These are phyloP conservation scores for Sisor rabdophorus DNA, from an alignment of 2,113 vertebrate genomes.

Conservation along the genomic window DNA sequence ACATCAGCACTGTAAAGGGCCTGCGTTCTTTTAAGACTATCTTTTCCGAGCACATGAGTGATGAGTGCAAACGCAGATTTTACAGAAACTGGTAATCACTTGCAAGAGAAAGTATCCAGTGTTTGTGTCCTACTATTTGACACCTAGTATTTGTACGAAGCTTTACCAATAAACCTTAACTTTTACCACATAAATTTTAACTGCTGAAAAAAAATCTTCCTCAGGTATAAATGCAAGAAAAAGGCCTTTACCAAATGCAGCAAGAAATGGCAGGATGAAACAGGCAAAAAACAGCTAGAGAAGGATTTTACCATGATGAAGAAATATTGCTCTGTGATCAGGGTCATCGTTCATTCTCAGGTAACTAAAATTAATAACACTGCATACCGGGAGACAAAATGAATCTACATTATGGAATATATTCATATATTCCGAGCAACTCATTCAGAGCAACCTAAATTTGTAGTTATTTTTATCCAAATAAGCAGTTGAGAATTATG, in stretches of 20 bases:
- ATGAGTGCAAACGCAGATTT: constrained; percentile 95
- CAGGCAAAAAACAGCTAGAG: constrained; percentile 96
- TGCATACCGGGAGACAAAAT: not conserved
- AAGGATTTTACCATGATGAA: constrained; percentile 95
- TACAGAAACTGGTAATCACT: constrained; percentile 91
- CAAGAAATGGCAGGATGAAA: constrained; percentile 98
- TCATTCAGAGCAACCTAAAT: too few species aligned
- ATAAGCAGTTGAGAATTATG: too few species aligned
- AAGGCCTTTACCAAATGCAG: constrained; percentile 99
- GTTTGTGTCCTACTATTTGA: not conserved
- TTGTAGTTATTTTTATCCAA: too few species aligned
- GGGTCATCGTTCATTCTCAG: constrained; percentile 92
- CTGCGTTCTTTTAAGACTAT: constrained; percentile 93
- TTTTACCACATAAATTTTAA: not conserved
- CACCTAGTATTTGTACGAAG: not conserved
- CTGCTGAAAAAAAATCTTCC: constrained; percentile 32
- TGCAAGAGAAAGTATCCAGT: not conserved
- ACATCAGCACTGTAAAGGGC: constrained; percentile 86
- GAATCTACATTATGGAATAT: too few species aligned
- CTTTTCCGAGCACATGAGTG: constrained; percentile 94
- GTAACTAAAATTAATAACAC: constrained; percentile 61
- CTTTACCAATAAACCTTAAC: constrained; percentile 27
- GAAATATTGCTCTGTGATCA: constrained; percentile 96
- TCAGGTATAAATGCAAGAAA: constrained; percentile 99
- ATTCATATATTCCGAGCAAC: too few species aligned